Base-by-base conservation (phyloP, 2,113 vertebrate genomes). In the Serilophus lunatus region DNA sequence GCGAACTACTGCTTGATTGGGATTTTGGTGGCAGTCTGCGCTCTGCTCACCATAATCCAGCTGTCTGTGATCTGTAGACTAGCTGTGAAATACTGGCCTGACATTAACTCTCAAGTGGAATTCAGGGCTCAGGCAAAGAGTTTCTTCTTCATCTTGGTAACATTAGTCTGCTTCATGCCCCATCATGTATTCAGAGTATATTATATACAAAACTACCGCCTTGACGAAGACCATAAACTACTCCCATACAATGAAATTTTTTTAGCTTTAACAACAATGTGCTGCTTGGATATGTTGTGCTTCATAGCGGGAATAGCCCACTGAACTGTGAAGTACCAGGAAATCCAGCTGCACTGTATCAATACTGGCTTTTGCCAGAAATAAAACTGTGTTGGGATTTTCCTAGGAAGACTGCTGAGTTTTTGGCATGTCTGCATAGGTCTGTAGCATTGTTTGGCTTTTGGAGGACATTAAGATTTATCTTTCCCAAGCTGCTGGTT, bases 91-190 rank as follows among this genome's bases (percentile, higher is more conserved):
- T 91, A 97, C 36, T 96, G 97, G 95, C 96, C 96, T 49, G 86
- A 92, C 15, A 3, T 96, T 77, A 96, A 71, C 57, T 85, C 90
- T 24, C 95, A 93, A 3, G 93, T 97, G 54, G 96, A 98, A 66
- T 97, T 92, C 45, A 97, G 97, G 81, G 97, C 96, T 63, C 98
- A 98, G 59, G 95, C 94, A 57, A 97, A 98, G 88, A 98, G 96
- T 42, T 97, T 75, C 75, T 97, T 98, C 69, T 98, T 98, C 65
- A 92, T 97, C 51, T 13, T 97, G 49, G 65, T 98, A 29, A 96
- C 92, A 15, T 38, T 97, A 63, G 64, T 97, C 68, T 98, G 97
- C 45, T 98, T 98, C 77, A 64, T 97, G 64, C 97, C 97, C 60
- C 97, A 98, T 40, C 97, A 97, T 24, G 53, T 75, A 25, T 98